A percentile compares a stretch with the other conserved stretches of the same genome.
phyloP scores from a whole-genome alignment of 2,797 vertebrate genomes.

The Pelodytes ibericus region DNA sequence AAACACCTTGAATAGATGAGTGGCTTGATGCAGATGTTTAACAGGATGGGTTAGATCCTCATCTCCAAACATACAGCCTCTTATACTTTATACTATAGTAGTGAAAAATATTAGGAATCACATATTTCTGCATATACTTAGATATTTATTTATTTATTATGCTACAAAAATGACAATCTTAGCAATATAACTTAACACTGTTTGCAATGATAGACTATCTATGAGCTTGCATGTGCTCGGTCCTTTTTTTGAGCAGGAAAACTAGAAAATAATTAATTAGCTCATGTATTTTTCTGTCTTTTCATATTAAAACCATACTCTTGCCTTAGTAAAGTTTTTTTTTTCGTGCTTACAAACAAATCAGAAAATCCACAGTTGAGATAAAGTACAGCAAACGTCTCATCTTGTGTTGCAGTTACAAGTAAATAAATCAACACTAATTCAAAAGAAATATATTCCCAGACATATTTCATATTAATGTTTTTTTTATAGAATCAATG shows the following conservation, averaged over 20 bases:
- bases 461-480: constrained; percentile 22
- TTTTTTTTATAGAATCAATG: constrained; percentile 18
- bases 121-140: constrained; percentile 62
- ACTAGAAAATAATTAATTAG: constrained; percentile 57
- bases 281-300: constrained; percentile 66
- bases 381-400: constrained; percentile 40
- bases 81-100: constrained; percentile 53
- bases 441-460: constrained; percentile 32
- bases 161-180: constrained; percentile 79
- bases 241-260: constrained; percentile 61
- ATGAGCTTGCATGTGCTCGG: constrained; percentile 63
- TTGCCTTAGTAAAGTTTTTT: constrained; percentile 68
- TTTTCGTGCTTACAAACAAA: constrained; percentile 71
- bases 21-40: too few relatives aligned
- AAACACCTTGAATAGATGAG: too few relatives aligned
- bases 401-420: constrained; percentile 12
- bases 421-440: constrained; percentile 30
- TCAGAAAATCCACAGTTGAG: constrained; percentile 62
- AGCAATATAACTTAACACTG: constrained; percentile 79
- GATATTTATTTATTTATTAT: constrained; percentile 68
- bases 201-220: constrained; percentile 64
- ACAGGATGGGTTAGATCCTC: too few relatives aligned
- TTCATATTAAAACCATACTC: constrained; percentile 59
- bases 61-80: neutral
- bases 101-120: constrained; percentile 79